Base-by-base conservation (phyloP, 1,140 invertebrate genomes). In the Ceratina calcarata region DNA sequence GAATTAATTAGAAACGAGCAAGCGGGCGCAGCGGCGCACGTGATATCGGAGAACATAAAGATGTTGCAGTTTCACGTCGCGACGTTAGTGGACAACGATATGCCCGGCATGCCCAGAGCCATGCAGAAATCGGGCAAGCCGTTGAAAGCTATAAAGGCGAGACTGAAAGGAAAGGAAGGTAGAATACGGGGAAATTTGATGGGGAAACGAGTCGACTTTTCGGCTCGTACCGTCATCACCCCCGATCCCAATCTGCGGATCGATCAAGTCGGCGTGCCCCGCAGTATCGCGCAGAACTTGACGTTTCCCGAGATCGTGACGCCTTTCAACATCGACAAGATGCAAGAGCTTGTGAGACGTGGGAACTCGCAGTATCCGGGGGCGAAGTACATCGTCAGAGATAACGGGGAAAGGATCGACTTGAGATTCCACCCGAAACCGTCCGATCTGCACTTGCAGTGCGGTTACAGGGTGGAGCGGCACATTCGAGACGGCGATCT, bases 191-290 rank as follows among this genome's bases (percentile, higher is more conserved):
- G 99, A 87, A 99, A 99, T 91, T 95, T 99, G 84, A 99, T 99
- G 99, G 99, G 99, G 77, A 99, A 99, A 92, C 98, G 99, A 94
- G 99, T 99, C 0, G 99, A 99, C 89, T 99, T 99, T 90, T 99
- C 99, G 0, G 99, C 98, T 10, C 96, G 99, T 93, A 99, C 99
- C 89, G 99, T 99, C 82, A 99, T 99, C 90, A 99, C 99, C 12
- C 99, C 99, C 0, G 99, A 99, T 95, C 99, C 99, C 0, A 99
- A 99, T 94, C 94, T 99, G 53, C 95, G 98, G 78, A 99, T 99
- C 89, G 98, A 99, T 93, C 99, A 99, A 94, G 99, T 99, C 58
- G 99, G 99, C 65, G 98, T 99, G 0, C 99, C 99, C 0, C 94
- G 98, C 74, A 98, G 98, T 51, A 99, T 99, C 89, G 99, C 99